phyloP scores from a whole-genome alignment of 2,113 vertebrate species.

The Elaphurus davidianus region DNA sequence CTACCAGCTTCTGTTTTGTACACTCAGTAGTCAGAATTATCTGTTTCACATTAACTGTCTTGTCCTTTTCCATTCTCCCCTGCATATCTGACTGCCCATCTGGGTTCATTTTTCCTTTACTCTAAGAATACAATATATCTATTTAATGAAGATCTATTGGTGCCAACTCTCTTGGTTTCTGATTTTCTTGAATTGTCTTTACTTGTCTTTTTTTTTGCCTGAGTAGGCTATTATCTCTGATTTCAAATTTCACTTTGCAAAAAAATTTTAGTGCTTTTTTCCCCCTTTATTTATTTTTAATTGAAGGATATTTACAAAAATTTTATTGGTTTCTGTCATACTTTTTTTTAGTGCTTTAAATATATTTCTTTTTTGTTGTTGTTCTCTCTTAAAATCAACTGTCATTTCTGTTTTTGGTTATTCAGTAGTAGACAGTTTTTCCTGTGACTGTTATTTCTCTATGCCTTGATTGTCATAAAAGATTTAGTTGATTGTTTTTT shows the following conservation, averaged over 20 bases:
- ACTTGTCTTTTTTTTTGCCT: neutral
- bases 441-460: neutral
- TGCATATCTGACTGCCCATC: neutral
- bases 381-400: slow-evolving; percentile 10
- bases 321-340: neutral
- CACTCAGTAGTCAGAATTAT: neutral
- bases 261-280: neutral
- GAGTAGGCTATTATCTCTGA: neutral
- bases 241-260: neutral
- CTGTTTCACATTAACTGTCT: neutral
- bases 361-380: neutral
- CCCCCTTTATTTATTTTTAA: neutral
- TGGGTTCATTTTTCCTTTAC: neutral
- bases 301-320: neutral
- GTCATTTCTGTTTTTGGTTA: neutral
- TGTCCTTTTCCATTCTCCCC: neutral
- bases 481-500: neutral
- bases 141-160: neutral
- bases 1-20: neutral
- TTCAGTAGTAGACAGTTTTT: neutral
- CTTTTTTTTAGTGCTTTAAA: neutral
- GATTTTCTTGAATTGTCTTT: slow-evolving; percentile 25
- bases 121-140: neutral
- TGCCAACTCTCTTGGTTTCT: neutral
- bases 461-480: neutral